phyloP scores from a whole-genome alignment of 2,797 vertebrate species.

The Coendou prehensilis region DNA sequence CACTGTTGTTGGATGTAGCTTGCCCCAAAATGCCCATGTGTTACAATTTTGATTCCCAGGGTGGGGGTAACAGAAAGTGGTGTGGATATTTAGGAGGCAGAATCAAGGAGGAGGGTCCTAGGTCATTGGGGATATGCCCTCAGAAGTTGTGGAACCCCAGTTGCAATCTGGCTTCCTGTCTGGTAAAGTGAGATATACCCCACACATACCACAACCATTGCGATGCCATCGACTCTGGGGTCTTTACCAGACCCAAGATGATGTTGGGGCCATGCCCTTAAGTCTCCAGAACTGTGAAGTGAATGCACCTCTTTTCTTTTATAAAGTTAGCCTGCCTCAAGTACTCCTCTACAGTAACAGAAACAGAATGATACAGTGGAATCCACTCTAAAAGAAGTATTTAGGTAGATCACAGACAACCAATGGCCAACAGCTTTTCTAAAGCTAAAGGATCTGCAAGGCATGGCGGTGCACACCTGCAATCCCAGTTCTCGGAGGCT shows the following conservation, averaged over 20 bases:
- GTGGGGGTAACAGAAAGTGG: not conserved
- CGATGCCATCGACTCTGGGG: no score
- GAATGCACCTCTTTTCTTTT: not conserved
- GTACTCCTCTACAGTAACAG: not conserved
- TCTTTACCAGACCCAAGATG: not conserved
- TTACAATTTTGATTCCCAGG: not conserved
- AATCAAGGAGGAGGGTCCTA: not conserved
- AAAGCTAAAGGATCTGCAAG: constrained; percentile 6
- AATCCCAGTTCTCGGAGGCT: not conserved
- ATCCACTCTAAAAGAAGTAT: not conserved
- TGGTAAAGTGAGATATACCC: not conserved
- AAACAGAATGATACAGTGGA: not conserved
- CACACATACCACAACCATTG: not conserved
- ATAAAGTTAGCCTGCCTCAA: not conserved
- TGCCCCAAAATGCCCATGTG: not conserved
- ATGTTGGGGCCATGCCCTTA: not conserved
- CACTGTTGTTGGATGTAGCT: not conserved
- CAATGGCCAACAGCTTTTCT: not conserved
- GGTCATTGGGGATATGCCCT: not conserved
- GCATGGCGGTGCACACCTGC: not conserved
- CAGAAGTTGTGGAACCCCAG: no score
- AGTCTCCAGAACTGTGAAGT: not conserved
- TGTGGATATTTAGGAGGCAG: not conserved
- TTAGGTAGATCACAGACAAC: not conserved
- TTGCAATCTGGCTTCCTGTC: not conserved